These are phyloP conservation scores for Pectinophora gossypiella DNA, from an alignment of 1,140 invertebrate species.

Conservation along the genomic window DNA sequence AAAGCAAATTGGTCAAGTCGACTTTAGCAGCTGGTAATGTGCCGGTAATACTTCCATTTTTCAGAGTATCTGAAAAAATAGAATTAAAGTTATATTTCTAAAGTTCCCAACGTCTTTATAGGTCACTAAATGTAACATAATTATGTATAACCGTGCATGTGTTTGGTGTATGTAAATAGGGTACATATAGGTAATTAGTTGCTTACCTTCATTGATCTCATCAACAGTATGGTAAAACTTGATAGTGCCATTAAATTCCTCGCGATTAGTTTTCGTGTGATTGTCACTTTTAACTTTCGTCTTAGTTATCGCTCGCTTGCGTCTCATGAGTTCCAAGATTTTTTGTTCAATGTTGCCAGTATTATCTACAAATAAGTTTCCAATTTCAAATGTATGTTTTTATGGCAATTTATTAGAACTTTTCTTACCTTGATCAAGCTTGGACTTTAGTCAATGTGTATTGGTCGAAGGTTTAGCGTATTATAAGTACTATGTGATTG, in stretches of 20 bases:
- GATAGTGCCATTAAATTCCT: slow-evolving; percentile 23
- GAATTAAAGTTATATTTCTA: not conserved
- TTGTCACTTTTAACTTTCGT: not conserved
- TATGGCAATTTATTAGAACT: not conserved
- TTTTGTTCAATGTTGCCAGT: slow-evolving; percentile 21
- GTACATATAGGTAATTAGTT: too few relatives aligned
- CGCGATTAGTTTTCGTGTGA: not conserved
- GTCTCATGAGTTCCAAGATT: slow-evolving; percentile 17
- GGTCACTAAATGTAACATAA: too few relatives aligned
- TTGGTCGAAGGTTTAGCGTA: too few relatives aligned
- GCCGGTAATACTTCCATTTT: slow-evolving; percentile 37
- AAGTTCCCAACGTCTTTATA: too few relatives aligned
- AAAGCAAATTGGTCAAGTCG: slow-evolving; percentile 16
- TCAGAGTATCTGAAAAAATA: slow-evolving; percentile 46
- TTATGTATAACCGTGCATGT: too few relatives aligned
- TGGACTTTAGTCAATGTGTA: too few relatives aligned
- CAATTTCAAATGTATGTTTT: not conserved
- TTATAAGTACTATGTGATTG: slow-evolving; percentile 24
- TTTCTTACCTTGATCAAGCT: not conserved
- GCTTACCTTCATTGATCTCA: slow-evolving; percentile 58
- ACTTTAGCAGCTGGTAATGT: slow-evolving; percentile 30
- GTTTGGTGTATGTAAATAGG: too few relatives aligned
- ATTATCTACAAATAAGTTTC: not conserved
- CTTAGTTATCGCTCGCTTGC: slow-evolving; percentile 30
- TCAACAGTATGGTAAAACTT: slow-evolving; percentile 46